phyloP scores from a whole-genome alignment of 1,140 invertebrate species.

The Phymastichus coffea region DNA sequence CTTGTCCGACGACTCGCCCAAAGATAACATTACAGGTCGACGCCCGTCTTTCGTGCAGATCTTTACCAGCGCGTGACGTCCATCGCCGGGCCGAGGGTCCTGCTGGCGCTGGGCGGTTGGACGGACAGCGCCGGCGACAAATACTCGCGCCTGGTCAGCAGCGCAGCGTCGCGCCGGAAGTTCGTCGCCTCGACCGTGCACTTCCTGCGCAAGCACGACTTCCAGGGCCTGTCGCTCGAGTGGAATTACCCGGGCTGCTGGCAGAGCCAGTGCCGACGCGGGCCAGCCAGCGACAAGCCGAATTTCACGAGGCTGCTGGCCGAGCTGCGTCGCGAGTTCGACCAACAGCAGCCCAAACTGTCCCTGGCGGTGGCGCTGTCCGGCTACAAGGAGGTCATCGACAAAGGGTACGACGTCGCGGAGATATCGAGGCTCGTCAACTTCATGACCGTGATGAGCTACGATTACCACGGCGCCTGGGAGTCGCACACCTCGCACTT shows the following conservation, averaged over 20 bases:
- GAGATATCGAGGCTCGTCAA: constrained; percentile 70
- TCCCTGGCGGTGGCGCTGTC: constrained; percentile 81
- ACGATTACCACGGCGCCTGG: constrained; percentile 88
- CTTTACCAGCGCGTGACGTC: constrained; percentile 69
- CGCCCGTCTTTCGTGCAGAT: too few species aligned
- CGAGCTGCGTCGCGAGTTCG: constrained; percentile 78
- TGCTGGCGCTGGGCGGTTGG: constrained; percentile 87
- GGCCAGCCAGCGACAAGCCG: constrained; percentile 71
- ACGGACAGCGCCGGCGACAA: constrained; percentile 83
- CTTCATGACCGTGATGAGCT: constrained; percentile 86
- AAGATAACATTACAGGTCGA: too few species aligned
- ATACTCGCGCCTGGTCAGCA: constrained; percentile 75
- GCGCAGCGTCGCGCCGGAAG: constrained; percentile 62
- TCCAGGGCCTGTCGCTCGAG: constrained; percentile 81
- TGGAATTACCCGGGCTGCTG: constrained; percentile 93
- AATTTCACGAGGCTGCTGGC: constrained; percentile 77
- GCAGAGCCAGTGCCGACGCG: constrained; percentile 85
- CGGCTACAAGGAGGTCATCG: constrained; percentile 86
- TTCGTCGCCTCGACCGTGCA: constrained; percentile 68
- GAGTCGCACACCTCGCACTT: constrained; percentile 79
- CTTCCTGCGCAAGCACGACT: constrained; percentile 73
- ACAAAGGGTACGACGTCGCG: constrained; percentile 76
- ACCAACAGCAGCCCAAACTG: constrained; percentile 65
- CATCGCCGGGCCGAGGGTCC: constrained; percentile 65
- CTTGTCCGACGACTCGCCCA: too few species aligned